Percentiles rank a stretch among this genome's conserved stretches.
Evolutionary conservation across 2,113 vertebrate genomes (phyloP).

Genomic region (Rhinopomastus cyanomelas): DNA sequence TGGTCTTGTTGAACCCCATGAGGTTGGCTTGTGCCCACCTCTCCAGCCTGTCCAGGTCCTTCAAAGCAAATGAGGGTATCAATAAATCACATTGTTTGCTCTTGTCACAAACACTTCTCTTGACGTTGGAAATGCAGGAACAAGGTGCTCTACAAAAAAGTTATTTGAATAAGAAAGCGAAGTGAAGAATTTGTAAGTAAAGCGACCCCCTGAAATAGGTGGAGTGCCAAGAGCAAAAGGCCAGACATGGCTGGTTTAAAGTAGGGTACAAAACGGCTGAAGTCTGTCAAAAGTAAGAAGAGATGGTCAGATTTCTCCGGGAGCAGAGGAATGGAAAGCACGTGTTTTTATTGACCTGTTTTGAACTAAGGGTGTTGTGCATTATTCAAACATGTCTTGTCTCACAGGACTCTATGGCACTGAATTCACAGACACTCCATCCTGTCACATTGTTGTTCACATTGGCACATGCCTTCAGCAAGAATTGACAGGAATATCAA

Average conservation of each 20-base stretch:
- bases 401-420: neutral
- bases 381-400: neutral
- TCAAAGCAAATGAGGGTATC: neutral
- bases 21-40: too few relatives aligned
- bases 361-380: neutral
- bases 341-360: neutral
- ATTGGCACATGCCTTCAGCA: neutral
- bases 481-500: neutral
- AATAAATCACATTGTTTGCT: neutral
- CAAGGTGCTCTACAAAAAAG: neutral
- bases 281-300: neutral
- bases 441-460: neutral
- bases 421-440: neutral
- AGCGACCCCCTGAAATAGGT: neutral
- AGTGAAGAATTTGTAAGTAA: neutral
- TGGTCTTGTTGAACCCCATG: too few relatives aligned
- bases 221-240: neutral
- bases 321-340: neutral
- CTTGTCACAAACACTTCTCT: neutral
- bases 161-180: neutral
- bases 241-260: neutral
- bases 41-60: too few relatives aligned
- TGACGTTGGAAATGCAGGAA: neutral
- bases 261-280: neutral
- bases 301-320: neutral